Conservation (phyloP, 2,888 invertebrate species). For the Acleris cristana region DNA sequence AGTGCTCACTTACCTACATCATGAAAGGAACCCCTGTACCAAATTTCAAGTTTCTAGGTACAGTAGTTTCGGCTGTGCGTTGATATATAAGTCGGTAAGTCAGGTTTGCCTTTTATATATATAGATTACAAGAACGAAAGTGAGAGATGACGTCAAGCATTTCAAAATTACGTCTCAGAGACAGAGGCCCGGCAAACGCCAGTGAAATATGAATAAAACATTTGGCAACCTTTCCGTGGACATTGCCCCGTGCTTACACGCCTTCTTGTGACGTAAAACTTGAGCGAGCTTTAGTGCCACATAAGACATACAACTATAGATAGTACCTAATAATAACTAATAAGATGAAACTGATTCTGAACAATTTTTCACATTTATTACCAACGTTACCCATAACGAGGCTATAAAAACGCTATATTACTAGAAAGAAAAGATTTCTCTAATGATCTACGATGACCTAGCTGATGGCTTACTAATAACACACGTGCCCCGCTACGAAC, state of each 20-base stretch:
- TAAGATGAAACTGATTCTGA: background rate
- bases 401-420: no score
- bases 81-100: no score
- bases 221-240: conserved; percentile 59
- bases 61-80: no score
- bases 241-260: conserved; percentile 62
- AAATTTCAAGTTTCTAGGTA: no score
- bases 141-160: conserved; percentile 11
- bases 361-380: no score
- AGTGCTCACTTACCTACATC: no score
- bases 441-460: conserved; percentile 21
- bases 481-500: conserved; percentile 26
- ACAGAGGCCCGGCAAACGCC: conserved; percentile 31
- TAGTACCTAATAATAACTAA: no score
- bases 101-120: no score
- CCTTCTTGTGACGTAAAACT: conserved; percentile 58
- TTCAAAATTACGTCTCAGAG: conserved; percentile 11
- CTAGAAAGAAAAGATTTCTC: background rate
- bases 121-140: no score
- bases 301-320: background rate
- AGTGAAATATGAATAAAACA: conserved; percentile 22
- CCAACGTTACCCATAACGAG: no score
- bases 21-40: no score
- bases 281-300: conserved; percentile 15
- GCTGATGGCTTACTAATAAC: conserved; percentile 26